Evolutionary conservation across 2,797 vertebrate genomes (phyloP).

Genomic region (Melopsittacus undulatus): DNA sequence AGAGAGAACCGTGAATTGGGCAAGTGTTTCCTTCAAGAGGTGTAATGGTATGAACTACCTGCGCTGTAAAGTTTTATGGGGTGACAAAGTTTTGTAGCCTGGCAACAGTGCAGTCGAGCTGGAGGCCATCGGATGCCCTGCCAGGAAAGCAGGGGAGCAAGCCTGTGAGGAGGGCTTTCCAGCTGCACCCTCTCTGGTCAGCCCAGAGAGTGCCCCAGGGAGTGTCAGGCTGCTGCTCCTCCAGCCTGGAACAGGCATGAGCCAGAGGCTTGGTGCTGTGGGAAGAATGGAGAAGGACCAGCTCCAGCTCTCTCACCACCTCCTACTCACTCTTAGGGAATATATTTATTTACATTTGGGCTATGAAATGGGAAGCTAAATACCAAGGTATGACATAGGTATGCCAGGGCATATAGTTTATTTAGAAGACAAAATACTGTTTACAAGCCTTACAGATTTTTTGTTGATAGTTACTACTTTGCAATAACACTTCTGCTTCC

Average conservation of each 20-base stretch:
- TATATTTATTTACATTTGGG: neutral
- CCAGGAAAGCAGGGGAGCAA: neutral
- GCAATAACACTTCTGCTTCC: neutral
- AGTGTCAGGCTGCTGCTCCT: neutral
- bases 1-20: neutral
- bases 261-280: neutral
- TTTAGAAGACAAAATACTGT: neutral
- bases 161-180: neutral
- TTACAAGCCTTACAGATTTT: neutral
- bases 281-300: neutral
- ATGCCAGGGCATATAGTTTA: neutral
- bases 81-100: conserved; percentile 41
- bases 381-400: neutral
- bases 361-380: neutral
- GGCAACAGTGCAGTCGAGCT: neutral
- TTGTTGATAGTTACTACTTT: neutral
- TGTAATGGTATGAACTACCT: conserved; percentile 46
- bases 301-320: neutral
- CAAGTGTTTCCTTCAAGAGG: conserved; percentile 1
- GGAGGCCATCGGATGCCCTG: neutral
- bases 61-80: conserved; percentile 22
- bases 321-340: neutral
- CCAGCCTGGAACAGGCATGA: neutral
- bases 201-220: neutral
- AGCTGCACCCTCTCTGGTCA: neutral